These are phyloP conservation scores for Propithecus coquereli DNA, from an alignment of 2,113 vertebrate genomes.

Conservation along the genomic window DNA sequence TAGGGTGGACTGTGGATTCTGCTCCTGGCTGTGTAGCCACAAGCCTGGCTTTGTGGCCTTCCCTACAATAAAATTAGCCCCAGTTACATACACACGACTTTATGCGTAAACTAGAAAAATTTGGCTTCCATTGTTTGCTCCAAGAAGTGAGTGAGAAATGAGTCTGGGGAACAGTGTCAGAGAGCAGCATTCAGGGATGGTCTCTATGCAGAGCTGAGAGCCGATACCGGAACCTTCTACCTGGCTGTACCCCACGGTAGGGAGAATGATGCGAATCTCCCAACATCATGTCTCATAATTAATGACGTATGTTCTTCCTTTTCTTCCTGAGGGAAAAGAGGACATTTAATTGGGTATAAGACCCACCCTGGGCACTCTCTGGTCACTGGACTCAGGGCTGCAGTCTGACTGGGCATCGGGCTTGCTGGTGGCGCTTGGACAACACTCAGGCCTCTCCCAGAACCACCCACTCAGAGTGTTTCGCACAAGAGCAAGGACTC, in stretches of 20 bases:
- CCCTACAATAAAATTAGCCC: neutral
- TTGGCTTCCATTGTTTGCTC: neutral
- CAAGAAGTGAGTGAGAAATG: neutral
- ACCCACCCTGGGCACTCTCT: neutral
- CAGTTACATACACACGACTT: neutral
- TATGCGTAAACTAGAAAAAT: neutral
- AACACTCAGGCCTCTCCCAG: neutral
- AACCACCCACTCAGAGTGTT: accelerated
- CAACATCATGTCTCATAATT: neutral
- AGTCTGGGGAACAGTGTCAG: neutral
- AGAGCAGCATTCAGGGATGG: neutral
- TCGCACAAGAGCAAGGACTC: neutral
- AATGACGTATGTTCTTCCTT: neutral
- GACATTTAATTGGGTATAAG: neutral
- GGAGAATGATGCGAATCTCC: neutral
- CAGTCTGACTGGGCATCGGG: no score
- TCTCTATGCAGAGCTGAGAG: neutral
- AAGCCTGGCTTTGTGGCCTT: neutral
- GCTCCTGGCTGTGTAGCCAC: neutral
- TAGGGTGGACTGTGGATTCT: neutral
- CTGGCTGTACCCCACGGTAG: neutral
- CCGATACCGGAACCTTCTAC: neutral
- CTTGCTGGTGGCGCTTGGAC: neutral
- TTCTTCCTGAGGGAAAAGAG: neutral
- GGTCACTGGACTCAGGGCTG: neutral